These are phyloP conservation scores for Dromius quadrimaculatus DNA, from an alignment of 2,888 invertebrate genomes.

Conservation along the genomic window DNA sequence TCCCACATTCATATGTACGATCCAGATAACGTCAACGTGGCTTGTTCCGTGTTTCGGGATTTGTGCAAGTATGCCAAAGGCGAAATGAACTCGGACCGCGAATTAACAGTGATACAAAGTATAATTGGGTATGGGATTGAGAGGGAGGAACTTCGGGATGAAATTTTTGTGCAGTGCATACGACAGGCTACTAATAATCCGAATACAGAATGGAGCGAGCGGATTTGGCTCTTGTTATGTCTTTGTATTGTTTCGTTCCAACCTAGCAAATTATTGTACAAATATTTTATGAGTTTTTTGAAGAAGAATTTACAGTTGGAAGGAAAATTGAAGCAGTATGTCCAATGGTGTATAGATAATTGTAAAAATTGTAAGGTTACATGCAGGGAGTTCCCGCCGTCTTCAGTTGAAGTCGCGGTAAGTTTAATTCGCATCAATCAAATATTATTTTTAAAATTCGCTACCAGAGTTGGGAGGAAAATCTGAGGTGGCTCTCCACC, in stretches of 20 bases:
- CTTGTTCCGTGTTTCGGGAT: constrained; percentile 89
- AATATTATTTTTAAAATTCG: background rate
- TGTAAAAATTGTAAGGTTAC: constrained; percentile 88
- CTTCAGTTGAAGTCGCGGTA: constrained; percentile 92
- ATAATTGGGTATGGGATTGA: constrained; percentile 90
- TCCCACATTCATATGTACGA: constrained; percentile 96
- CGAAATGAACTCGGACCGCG: constrained; percentile 86
- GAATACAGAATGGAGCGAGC: constrained; percentile 83
- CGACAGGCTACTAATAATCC: constrained; percentile 92
- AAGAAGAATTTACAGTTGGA: constrained; percentile 77
- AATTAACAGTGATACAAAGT: constrained; percentile 85
- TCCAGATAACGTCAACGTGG: constrained; percentile 91
- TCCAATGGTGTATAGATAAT: constrained; percentile 94
- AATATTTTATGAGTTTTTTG: constrained; percentile 83
- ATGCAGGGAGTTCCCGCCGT: constrained; percentile 86
- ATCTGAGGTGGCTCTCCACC: too few species aligned
- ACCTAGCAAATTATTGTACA: constrained; percentile 84
- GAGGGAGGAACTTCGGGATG: constrained; percentile 91
- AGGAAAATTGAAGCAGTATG: constrained; percentile 83
- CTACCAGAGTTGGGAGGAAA: too few species aligned
- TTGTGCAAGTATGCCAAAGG: constrained; percentile 90
- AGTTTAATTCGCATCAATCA: constrained; percentile 67
- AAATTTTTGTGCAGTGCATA: constrained; percentile 90
- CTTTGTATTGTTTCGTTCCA: constrained; percentile 93
- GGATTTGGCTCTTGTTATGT: constrained; percentile 90